Conservation (phyloP, 2,113 vertebrate species). For the Epinephelus cyanopodus region DNA sequence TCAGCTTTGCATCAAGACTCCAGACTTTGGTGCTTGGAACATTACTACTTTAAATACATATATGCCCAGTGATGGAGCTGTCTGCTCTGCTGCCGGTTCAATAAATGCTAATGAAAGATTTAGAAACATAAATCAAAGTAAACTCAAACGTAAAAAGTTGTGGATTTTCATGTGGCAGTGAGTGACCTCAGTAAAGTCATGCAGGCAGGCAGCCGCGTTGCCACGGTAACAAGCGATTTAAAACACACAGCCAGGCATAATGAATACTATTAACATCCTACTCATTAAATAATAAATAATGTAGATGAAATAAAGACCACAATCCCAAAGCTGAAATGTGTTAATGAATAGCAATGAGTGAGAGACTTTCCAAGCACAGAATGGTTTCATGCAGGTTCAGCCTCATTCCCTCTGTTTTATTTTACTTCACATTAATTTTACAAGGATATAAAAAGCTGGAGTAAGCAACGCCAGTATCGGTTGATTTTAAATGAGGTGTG, state of each 20-base stretch:
- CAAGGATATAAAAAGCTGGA: neutral
- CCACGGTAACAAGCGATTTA: slow-evolving; percentile 15
- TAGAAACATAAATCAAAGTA: neutral
- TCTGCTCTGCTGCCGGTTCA: neutral
- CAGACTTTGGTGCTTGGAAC: too few species aligned
- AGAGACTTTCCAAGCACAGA: slow-evolving; percentile 6
- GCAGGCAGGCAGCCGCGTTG: slow-evolving; percentile 10
- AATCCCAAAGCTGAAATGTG: slow-evolving; percentile 20
- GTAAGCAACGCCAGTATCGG: neutral
- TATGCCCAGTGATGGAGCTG: neutral
- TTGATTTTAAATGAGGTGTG: neutral
- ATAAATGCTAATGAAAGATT: neutral
- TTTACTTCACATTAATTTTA: slow-evolving; percentile 25
- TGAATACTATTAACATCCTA: slow-evolving; percentile 31
- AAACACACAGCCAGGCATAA: slow-evolving; percentile 21
- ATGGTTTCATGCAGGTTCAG: neutral
- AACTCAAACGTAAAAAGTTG: neutral
- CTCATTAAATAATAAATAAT: slow-evolving; percentile 51
- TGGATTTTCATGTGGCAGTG: neutral
- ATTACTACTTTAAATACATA: too few species aligned
- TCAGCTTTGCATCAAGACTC: slow-evolving; percentile 8
- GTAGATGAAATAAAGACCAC: slow-evolving; percentile 31
- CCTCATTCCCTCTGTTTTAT: neutral
- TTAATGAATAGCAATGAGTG: slow-evolving; percentile 17
- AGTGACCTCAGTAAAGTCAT: neutral